A percentile compares a stretch with the other conserved stretches of the same genome.
Conservation (phyloP, 2,888 invertebrate species). For the Abrostola tripartita region DNA sequence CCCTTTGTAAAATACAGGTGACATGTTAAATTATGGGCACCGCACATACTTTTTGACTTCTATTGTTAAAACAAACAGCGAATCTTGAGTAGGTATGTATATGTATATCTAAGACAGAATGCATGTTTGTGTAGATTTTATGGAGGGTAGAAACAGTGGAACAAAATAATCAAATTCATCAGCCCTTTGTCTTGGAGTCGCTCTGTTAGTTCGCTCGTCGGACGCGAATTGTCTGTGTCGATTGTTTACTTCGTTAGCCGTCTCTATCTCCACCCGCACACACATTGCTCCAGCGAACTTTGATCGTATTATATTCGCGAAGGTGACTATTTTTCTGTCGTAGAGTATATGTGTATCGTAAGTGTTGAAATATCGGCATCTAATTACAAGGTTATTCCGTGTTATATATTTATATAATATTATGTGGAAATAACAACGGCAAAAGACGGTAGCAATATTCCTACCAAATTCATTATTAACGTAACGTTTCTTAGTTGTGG, state of each 20-base stretch:
- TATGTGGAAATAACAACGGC: slow-evolving; percentile 32
- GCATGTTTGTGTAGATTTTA: slow-evolving; percentile 68
- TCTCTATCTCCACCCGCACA: slow-evolving; percentile 74
- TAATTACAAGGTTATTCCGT: slow-evolving; percentile 27
- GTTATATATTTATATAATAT: no score
- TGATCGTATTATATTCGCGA: slow-evolving; percentile 68
- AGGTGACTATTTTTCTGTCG: slow-evolving; percentile 60
- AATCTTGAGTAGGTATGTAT: slow-evolving; percentile 2
- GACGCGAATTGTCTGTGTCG: slow-evolving; percentile 78
- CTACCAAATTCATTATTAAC: slow-evolving; percentile 58
- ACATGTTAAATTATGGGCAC: no score
- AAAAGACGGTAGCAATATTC: slow-evolving; percentile 39
- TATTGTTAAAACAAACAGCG: slow-evolving; percentile 1
- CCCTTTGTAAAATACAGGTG: no score
- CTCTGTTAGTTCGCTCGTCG: slow-evolving; percentile 71
- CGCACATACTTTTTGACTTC: background rate
- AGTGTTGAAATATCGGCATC: slow-evolving; percentile 27
- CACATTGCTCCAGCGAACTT: slow-evolving; percentile 71
- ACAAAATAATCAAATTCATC: slow-evolving; percentile 82
- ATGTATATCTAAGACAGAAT: slow-evolving; percentile 13
- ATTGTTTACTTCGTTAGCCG: slow-evolving; percentile 87
- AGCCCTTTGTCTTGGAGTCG: slow-evolving; percentile 77
- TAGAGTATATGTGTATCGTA: slow-evolving; percentile 16
- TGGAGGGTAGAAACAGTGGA: slow-evolving; percentile 65
- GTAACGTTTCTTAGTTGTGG: slow-evolving; percentile 63